phyloP scores from a whole-genome alignment of 1,140 invertebrate genomes.

The Hyphantria cunea region DNA sequence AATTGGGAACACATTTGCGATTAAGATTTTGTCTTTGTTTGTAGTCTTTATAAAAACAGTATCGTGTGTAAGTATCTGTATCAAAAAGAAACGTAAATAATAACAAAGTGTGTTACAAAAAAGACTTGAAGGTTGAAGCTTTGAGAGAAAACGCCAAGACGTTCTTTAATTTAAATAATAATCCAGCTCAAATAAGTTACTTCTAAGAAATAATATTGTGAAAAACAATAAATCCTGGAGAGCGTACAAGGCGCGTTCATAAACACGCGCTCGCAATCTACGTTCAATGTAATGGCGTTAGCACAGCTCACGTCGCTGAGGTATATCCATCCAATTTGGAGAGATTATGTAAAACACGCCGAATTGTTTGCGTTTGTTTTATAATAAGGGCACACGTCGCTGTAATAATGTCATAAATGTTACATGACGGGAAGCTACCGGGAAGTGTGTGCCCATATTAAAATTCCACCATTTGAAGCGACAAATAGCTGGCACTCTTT shows the following conservation, averaged over 20 bases:
- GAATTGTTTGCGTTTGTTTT: conserved; percentile 64
- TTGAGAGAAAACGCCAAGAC: neutral
- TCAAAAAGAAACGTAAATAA: neutral
- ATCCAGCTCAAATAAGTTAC: conserved; percentile 3
- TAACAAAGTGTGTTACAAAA: neutral
- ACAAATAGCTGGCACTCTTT: conserved; percentile 47
- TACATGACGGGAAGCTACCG: conserved; percentile 47
- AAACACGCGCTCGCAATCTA: conserved; percentile 21
- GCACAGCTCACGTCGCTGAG: conserved; percentile 22
- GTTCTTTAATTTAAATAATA: conserved; percentile 20
- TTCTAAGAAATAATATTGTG: conserved; percentile 19
- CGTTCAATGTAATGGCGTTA: conserved; percentile 27
- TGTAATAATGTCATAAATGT: conserved; percentile 70
- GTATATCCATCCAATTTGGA: conserved; percentile 57
- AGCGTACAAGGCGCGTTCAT: conserved; percentile 11
- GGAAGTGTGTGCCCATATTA: conserved; percentile 56
- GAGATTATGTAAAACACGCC: conserved; percentile 62
- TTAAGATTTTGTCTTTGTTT: conserved; percentile 11
- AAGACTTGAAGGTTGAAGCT: neutral
- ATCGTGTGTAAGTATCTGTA: neutral
- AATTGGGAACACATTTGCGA: conserved; percentile 12
- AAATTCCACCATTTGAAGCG: conserved; percentile 59
- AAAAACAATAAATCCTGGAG: conserved; percentile 26
- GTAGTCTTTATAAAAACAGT: neutral
- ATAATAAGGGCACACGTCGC: conserved; percentile 51